These are phyloP conservation scores for Dioctria linearis DNA, from an alignment of 2,888 invertebrate species.

Conservation along the genomic window DNA sequence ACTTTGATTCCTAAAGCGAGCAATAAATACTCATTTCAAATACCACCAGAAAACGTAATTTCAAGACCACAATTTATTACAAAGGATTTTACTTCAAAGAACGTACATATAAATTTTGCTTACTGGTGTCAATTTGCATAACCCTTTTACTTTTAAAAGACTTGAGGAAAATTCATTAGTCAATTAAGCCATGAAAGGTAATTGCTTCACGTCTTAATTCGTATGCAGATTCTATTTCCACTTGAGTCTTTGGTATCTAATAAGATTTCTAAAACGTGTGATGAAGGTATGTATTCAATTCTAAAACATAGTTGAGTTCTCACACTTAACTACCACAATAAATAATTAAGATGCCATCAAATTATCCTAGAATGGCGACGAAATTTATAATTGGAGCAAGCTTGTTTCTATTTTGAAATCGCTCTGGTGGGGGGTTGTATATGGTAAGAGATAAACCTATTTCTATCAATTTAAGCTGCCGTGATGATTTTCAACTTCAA, in stretches of 20 bases:
- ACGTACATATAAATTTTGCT: not conserved
- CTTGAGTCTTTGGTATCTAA: not conserved
- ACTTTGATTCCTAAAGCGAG: no score
- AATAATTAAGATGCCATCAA: conserved; percentile 50
- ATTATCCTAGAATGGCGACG: conserved; percentile 31
- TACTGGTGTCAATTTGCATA: conserved; percentile 25
- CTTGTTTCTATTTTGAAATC: conserved; percentile 33
- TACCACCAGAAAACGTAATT: not conserved
- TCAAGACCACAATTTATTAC: not conserved
- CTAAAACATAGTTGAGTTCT: conserved; percentile 16
- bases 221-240: conserved; percentile 24
- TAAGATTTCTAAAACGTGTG: conserved; percentile 26
- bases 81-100: conserved; percentile 25
- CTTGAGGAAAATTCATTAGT: conserved; percentile 38
- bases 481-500: not conserved
- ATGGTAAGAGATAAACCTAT: conserved; percentile 14
- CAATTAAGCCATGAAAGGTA: conserved; percentile 48
- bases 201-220: conserved; percentile 23
- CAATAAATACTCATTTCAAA: conserved; percentile 18
- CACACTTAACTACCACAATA: conserved; percentile 31
- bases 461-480: not conserved
- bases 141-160: conserved; percentile 18
- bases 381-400: conserved; percentile 49
- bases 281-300: not conserved
- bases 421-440: conserved; percentile 5